phyloP scores from a whole-genome alignment of 2,113 vertebrate species.

The Pangasianodon hypophthalmus region DNA sequence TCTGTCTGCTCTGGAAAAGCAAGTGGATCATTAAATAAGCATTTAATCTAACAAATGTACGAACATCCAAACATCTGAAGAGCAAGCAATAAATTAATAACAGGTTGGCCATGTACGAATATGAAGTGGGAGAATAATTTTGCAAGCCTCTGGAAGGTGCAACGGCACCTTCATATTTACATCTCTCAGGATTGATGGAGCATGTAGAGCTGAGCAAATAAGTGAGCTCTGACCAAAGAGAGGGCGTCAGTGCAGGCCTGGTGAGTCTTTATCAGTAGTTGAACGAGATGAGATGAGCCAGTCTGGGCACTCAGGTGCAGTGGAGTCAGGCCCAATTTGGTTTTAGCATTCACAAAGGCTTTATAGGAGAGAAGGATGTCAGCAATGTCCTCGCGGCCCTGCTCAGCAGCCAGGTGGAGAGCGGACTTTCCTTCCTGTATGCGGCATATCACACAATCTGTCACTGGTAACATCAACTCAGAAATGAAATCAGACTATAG shows the following conservation, averaged over 20 bases:
- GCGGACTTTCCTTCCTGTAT: constrained; percentile 67
- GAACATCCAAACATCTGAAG: not conserved
- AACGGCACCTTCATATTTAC: not conserved
- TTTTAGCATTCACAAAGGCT: constrained; percentile 69
- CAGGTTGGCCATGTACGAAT: not conserved
- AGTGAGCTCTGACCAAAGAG: constrained; percentile 58
- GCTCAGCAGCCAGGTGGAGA: constrained; percentile 65
- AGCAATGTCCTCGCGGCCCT: constrained; percentile 62
- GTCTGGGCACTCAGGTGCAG: constrained; percentile 66
- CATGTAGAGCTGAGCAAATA: not conserved
- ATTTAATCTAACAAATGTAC: not conserved
- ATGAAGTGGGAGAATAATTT: not conserved
- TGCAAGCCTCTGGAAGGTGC: not conserved
- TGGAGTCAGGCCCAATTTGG: constrained; percentile 67
- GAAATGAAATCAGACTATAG: too few relatives aligned
- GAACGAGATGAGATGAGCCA: constrained; percentile 63
- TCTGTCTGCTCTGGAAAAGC: constrained; percentile 60
- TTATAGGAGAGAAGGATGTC: constrained; percentile 67
- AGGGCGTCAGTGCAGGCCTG: constrained; percentile 64
- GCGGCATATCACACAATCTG: not conserved
- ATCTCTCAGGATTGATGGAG: not conserved
- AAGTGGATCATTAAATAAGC: not conserved
- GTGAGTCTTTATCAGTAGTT: constrained; percentile 63
- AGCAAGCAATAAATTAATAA: not conserved
- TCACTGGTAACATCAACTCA: not conserved